A percentile compares a stretch with the other conserved stretches of the same genome.
These are phyloP conservation scores for Schizopygopsis malacanthus DNA, from an alignment of 2,797 vertebrate genomes.

Conservation along the genomic window DNA sequence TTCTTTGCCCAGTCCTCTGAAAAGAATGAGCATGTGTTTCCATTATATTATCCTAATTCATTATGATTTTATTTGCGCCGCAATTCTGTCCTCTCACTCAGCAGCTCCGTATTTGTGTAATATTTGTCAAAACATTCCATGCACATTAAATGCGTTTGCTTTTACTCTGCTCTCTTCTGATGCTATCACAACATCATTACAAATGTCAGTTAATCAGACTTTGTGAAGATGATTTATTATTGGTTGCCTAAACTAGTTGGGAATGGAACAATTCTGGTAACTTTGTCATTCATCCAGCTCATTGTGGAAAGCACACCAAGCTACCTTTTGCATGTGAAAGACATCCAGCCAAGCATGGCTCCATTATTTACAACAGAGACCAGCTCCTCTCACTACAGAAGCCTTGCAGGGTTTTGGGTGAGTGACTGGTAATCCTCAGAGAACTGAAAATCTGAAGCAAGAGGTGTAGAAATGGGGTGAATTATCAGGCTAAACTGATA, in stretches of 20 bases:
- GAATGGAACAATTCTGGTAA: conserved; percentile 1
- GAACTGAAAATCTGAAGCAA: conserved; percentile 24
- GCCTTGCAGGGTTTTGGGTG: conserved; percentile 2
- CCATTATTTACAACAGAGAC: conserved; percentile 21
- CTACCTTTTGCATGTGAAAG: conserved; percentile 20
- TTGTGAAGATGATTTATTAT: conserved; percentile 2
- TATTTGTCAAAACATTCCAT: neutral
- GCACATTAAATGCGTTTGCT: neutral
- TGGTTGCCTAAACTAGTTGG: neutral
- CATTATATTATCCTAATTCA: neutral
- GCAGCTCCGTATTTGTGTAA: neutral
- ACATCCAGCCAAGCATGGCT: conserved; percentile 22
- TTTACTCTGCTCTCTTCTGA: neutral
- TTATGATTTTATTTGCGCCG: neutral
- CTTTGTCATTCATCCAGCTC: conserved; percentile 22
- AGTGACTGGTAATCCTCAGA: conserved; percentile 30
- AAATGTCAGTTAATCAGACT: neutral
- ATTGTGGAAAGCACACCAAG: neutral
- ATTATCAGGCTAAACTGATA: conserved; percentile 34
- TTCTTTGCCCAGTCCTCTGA: neutral
- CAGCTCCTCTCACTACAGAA: conserved; percentile 17
- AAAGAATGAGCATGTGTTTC: neutral
- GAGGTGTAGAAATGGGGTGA: conserved; percentile 22
- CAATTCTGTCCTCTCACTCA: neutral
- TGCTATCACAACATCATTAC: neutral